These are phyloP conservation scores for Ptiloglossa arizonensis DNA, from an alignment of 1,140 invertebrate species.

Conservation along the genomic window DNA sequence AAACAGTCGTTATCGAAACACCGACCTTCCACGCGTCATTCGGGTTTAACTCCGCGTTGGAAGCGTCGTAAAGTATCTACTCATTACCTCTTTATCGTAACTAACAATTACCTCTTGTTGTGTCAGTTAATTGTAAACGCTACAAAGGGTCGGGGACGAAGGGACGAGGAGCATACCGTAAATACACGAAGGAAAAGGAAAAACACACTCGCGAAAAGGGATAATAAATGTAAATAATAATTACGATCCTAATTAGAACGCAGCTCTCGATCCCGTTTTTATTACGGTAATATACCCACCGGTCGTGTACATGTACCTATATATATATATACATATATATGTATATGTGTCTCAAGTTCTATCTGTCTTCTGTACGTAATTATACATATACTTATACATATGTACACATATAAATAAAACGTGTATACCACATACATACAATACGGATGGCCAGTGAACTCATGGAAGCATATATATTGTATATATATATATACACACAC, in stretches of 20 bases:
- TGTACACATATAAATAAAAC: slow-evolving; percentile 52
- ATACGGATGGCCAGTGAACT: slow-evolving; percentile 15
- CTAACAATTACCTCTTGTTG: slow-evolving; percentile 45
- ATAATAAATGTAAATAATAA: slow-evolving; percentile 48
- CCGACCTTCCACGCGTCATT: not conserved
- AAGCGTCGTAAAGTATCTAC: slow-evolving; percentile 3
- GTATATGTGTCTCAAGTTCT: slow-evolving; percentile 67
- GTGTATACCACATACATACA: slow-evolving; percentile 60
- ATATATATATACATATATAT: slow-evolving; percentile 52
- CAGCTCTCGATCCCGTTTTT: slow-evolving; percentile 61
- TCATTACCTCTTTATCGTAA: slow-evolving; percentile 32
- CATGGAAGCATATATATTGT: too few species aligned
- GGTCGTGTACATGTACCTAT: slow-evolving; percentile 45
- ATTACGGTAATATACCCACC: slow-evolving; percentile 59
- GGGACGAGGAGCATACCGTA: not conserved
- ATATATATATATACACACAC: too few species aligned
- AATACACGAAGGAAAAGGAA: not conserved
- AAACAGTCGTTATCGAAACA: slow-evolving; percentile 29
- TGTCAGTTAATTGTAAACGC: slow-evolving; percentile 21
- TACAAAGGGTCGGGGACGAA: not conserved
- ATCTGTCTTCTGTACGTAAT: slow-evolving; percentile 69
- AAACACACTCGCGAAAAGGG: not conserved
- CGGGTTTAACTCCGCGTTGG: not conserved
- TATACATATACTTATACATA: slow-evolving; percentile 66
- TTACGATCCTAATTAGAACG: slow-evolving; percentile 53